Conservation (phyloP, 1,140 invertebrate species). For the Drosophila repleta region DNA sequence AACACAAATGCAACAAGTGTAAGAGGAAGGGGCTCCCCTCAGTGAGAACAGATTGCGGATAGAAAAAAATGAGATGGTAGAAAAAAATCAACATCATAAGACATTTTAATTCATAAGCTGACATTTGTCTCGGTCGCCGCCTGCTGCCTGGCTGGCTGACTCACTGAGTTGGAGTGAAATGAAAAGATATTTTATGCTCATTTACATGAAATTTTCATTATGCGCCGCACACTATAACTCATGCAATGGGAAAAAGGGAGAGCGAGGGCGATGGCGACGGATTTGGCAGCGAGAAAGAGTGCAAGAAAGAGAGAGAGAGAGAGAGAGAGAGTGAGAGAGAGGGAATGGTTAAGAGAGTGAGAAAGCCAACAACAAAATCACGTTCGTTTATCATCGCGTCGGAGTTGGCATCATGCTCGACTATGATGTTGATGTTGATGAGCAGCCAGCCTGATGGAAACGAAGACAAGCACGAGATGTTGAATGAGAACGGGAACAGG, state of each 20-base stretch:
- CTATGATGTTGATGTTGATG: conserved; percentile 78
- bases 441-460: conserved; percentile 64
- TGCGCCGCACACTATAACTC: conserved; percentile 70
- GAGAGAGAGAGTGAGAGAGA: neutral
- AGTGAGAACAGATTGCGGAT: conserved; percentile 52
- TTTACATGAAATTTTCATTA: conserved; percentile 84
- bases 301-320: conserved; percentile 23
- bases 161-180: conserved; percentile 59
- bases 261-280: conserved; percentile 9
- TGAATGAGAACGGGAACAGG: conserved; percentile 10
- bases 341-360: neutral
- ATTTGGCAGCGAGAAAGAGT: conserved; percentile 11
- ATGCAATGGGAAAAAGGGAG: conserved; percentile 46
- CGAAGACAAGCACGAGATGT: conserved; percentile 11
- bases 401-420: conserved; percentile 61
- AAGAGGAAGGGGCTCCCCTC: neutral
- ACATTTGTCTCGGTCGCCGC: conserved; percentile 73
- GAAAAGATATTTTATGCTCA: conserved; percentile 83
- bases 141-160: conserved; percentile 38
- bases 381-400: conserved; percentile 77
- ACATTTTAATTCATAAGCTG: conserved; percentile 83
- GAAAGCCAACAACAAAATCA: conserved; percentile 75
- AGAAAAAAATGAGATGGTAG: conserved; percentile 11
- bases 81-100: conserved; percentile 70
- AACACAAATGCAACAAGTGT: conserved; percentile 1